A percentile compares a stretch with the other conserved stretches of the same genome.
phyloP scores from a whole-genome alignment of 1,140 invertebrate species.

The Lineus longissimus region DNA sequence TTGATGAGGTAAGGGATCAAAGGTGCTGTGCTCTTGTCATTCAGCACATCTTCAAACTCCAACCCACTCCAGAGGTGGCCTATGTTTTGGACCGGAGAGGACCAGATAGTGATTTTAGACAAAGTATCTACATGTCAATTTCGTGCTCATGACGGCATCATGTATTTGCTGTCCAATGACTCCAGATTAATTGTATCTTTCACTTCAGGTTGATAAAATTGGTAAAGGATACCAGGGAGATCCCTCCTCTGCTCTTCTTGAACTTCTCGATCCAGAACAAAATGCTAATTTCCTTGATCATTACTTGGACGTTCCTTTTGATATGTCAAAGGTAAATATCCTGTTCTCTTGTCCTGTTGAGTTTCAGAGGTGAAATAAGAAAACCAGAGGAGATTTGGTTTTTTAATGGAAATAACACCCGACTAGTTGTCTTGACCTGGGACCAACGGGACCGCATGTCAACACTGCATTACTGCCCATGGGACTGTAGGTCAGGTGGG shows the following conservation, averaged over 20 bases:
- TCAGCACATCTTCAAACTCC: neutral
- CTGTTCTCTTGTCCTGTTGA: conserved; percentile 8
- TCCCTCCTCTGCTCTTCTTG: conserved; percentile 91
- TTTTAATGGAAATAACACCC: neutral
- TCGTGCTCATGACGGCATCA: too few relatives aligned
- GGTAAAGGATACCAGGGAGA: conserved; percentile 88
- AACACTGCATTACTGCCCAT: too few relatives aligned
- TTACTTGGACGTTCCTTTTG: conserved; percentile 95
- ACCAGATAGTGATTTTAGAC: too few relatives aligned
- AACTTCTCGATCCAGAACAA: conserved; percentile 97
- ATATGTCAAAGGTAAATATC: conserved; percentile 78
- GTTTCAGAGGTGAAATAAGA: neutral
- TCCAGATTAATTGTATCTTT: neutral
- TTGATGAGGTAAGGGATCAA: conserved; percentile 78
- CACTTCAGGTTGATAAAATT: conserved; percentile 59
- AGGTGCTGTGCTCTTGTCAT: neutral
- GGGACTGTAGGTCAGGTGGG: too few relatives aligned
- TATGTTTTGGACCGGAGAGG: neutral
- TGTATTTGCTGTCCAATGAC: too few relatives aligned
- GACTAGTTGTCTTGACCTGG: neutral
- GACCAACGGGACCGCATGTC: too few relatives aligned
- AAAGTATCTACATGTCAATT: too few relatives aligned
- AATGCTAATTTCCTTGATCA: conserved; percentile 97
- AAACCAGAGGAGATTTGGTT: neutral
- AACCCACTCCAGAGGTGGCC: too few relatives aligned